Evolutionary conservation across 53 echinoderm and acorn worm genomes (phyloP), one percentile per base, ranked within the genome.

Genomic region (Arbacia lixula): DNA sequence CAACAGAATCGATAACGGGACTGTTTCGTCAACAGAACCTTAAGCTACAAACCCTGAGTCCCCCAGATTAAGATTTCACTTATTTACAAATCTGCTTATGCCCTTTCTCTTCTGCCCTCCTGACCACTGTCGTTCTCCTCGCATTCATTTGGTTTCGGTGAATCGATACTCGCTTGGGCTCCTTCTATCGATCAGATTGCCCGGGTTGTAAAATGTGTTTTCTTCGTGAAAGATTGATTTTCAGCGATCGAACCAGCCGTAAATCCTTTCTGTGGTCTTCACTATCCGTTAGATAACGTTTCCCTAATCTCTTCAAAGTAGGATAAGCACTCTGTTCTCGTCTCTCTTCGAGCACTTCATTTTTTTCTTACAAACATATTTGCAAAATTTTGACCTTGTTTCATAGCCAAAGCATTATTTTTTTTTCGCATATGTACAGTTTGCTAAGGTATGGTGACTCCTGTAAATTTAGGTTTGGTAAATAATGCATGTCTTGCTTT

Each of bases 61-160:
- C 50, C 41, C 40, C 82, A 81, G 82, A 81, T 81, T 81, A 81
- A 81, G 82, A 81, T 81, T 81, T 81, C 28, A 64, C 39, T 81
- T 81, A 81, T 81, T 81, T 81, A 81, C 82, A 81, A 81, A 81
- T 81, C 82, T 81, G 82, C 82, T 81, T 81, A 77, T 36, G 0
- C 25, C 77, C 20, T 77, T 74, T 46, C 33, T 52, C 42, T 74
- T 53, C 36, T 12, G 22, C 38, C 53, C 56, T 78, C 22, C 26
- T 40, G 12, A 37, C 37, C 3, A 26, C 38, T 25, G 37, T 55
- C 56, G 26, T 41, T 12, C 39, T 40, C 16, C 60, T 41, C 58
- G 35, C 78, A 35, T 78, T 58, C 74, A 24, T n/a, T 32, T 58
- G 6, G 0, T 6, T 55, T 40, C 38, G 58, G 34, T 40, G 41